Evolutionary conservation across 2,888 invertebrate species (phyloP), one percentile per base, ranked within the genome.

Genomic region (Nomada hirtipes): DNA sequence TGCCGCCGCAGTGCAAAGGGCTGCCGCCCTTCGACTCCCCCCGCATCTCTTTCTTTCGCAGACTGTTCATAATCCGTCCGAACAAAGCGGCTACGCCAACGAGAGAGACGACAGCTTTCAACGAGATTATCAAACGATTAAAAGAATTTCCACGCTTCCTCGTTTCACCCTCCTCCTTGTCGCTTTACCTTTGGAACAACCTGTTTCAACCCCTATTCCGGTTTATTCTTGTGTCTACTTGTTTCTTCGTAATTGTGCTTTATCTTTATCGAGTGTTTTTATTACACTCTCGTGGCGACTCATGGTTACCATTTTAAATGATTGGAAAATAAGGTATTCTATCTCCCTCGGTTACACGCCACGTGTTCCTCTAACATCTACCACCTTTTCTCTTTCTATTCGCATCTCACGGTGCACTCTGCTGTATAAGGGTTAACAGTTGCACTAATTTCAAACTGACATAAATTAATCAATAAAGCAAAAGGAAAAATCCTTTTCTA

Each of bases 61-160:
- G 84, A 88, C 88, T 88, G 88, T 91, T 91, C 88, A 89, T 91
- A 91, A 92, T 91, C 90, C 86, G 89, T 86, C 79, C 88, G 91
- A 91, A 92, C 89, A 90, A 89, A 90, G 87, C 79, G 86, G 86
- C 85, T 88, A 55, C 47, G 23, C 47, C 47, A 20, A 50, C 15
- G 64, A 44, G 26, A 64, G 69, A 36, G 81, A 88, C 87, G 91
- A 91, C 90, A 88, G 89, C 86, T 89, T 92, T 88, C 90, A 92
- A 92, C 90, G 86, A 92, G 92, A 92, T 93, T 92, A 92, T 92
- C 90, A 92, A 92, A 91, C 91, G 92, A 93, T 93, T 92, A 91
- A 92, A 92, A 92, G 90, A 92, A 92, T 92, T 90, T 88, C 84
- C 77, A 82, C 84, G 75, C 74, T 85, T 2, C 42, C 15, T 36